Percentiles rank a stretch among this genome's conserved stretches.
These are phyloP conservation scores for Cristatella mucedo DNA, from an alignment of 2,888 invertebrate genomes.

Conservation along the genomic window DNA sequence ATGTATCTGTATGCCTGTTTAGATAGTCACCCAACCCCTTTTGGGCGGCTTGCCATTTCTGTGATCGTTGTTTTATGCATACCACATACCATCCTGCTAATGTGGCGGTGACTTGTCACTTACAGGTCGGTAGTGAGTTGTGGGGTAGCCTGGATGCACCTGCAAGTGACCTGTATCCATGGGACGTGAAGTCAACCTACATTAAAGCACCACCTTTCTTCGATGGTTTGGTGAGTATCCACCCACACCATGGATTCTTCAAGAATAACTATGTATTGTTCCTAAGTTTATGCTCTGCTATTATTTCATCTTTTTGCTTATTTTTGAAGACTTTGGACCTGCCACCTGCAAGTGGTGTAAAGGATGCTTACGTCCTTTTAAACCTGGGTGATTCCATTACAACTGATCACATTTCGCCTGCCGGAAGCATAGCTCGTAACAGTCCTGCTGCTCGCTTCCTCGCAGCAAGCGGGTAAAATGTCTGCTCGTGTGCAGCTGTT, in stretches of 20 bases:
- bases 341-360: constrained; percentile 47
- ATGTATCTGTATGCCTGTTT: too few relatives aligned
- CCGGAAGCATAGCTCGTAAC: constrained; percentile 85
- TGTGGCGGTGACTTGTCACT: not conserved
- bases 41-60: too few relatives aligned
- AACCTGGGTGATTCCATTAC: constrained; percentile 80
- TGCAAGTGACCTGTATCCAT: constrained; percentile 63
- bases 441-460: constrained; percentile 78
- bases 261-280: too few relatives aligned
- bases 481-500: not conserved
- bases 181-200: constrained; percentile 78
- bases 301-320: too few relatives aligned
- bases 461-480: constrained; percentile 49
- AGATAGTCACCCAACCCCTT: too few relatives aligned
- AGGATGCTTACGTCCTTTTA: constrained; percentile 62
- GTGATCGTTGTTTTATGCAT: too few relatives aligned
- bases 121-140: constrained; percentile 58
- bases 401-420: constrained; percentile 95
- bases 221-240: constrained; percentile 52
- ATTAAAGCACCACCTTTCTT: constrained; percentile 94
- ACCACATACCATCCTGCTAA: too few relatives aligned
- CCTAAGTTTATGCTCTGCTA: constrained; percentile 1
- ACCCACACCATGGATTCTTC: too few relatives aligned
- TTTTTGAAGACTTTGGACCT: constrained; percentile 42
- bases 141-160: constrained; percentile 73